phyloP scores from a whole-genome alignment of 2,797 vertebrate genomes.

The Phylloscopus collybita region DNA sequence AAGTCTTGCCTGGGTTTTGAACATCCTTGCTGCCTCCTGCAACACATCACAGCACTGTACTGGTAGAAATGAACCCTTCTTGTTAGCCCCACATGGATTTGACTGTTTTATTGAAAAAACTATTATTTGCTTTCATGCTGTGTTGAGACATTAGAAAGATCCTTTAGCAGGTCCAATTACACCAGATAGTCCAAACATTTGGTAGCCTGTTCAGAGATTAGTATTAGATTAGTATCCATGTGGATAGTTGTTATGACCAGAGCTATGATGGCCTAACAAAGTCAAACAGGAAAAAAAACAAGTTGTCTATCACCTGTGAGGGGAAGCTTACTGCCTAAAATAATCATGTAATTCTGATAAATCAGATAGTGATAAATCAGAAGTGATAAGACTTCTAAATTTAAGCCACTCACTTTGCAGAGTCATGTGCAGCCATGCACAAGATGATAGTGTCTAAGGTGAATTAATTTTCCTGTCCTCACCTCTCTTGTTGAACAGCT shows the following conservation, averaged over 20 bases:
- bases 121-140: neutral
- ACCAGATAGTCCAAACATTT: neutral
- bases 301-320: neutral
- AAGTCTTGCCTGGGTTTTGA: neutral
- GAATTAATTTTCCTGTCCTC: neutral
- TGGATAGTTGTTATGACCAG: neutral
- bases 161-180: neutral
- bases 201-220: neutral
- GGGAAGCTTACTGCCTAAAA: neutral
- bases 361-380: neutral
- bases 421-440: neutral
- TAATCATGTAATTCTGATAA: neutral
- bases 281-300: neutral
- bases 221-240: neutral
- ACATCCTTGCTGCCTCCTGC: accelerated
- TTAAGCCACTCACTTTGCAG: neutral
- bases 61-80: neutral
- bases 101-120: neutral
- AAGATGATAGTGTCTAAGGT: neutral
- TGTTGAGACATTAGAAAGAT: neutral
- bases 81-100: neutral
- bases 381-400: neutral
- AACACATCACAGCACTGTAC: neutral
- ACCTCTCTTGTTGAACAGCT: neutral
- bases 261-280: neutral